phyloP scores from a whole-genome alignment of 2,888 invertebrate species.

The Melolontha melolontha region DNA sequence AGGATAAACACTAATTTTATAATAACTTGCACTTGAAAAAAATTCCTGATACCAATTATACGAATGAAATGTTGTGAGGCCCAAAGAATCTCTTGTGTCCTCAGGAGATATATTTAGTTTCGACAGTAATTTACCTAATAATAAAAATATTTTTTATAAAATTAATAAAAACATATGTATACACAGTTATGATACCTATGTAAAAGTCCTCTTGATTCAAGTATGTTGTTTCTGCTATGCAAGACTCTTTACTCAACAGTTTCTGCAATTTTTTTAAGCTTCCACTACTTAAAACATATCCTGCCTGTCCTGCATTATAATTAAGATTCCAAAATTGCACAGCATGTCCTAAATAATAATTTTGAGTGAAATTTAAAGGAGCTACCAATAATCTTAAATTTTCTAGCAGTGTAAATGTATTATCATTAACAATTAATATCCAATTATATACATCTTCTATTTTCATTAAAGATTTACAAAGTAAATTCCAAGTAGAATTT shows the following conservation, averaged over 20 bases:
- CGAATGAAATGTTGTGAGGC: slow-evolving; percentile 68
- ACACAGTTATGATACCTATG: slow-evolving; percentile 62
- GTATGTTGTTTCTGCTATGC: slow-evolving; percentile 66
- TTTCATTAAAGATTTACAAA: slow-evolving; percentile 56
- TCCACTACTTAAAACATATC: slow-evolving; percentile 69
- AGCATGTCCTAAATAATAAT: slow-evolving; percentile 70
- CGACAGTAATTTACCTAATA: slow-evolving; percentile 68
- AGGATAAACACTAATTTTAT: slow-evolving; percentile 67
- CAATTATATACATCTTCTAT: slow-evolving; percentile 63
- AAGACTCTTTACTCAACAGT: slow-evolving; percentile 63
- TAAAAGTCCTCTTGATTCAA: slow-evolving; percentile 72
- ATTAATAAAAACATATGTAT: background rate
- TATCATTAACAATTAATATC: slow-evolving; percentile 70
- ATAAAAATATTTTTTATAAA: background rate
- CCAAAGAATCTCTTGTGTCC: slow-evolving; percentile 68
- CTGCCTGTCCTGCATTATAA: slow-evolving; percentile 70
- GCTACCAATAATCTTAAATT: slow-evolving; percentile 69
- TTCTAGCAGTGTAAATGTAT: slow-evolving; percentile 69
- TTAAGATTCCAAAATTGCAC: slow-evolving; percentile 68
- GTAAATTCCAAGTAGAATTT: slow-evolving; percentile 59
- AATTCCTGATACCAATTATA: slow-evolving; percentile 65
- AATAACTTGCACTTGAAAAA: slow-evolving; percentile 64
- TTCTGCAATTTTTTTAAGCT: slow-evolving; percentile 62
- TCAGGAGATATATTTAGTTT: slow-evolving; percentile 66
- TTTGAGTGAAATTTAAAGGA: slow-evolving; percentile 62